These are phyloP conservation scores for Acronicta alni DNA, from an alignment of 2,888 invertebrate species.

Conservation along the genomic window DNA sequence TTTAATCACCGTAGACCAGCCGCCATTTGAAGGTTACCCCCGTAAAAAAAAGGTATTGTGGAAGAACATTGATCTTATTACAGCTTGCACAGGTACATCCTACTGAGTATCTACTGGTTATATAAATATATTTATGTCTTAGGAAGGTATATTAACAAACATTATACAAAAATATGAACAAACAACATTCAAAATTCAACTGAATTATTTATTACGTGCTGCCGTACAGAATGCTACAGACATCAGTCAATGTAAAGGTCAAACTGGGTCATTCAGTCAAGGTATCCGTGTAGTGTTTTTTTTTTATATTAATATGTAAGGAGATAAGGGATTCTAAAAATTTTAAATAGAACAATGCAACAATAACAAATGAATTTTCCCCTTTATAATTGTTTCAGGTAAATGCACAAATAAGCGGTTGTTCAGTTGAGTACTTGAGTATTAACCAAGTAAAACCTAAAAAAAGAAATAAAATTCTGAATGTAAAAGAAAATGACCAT, in stretches of 20 bases:
- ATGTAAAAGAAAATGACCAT: conserved; percentile 7
- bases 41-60: too few species aligned
- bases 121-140: too few species aligned
- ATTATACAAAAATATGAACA: conserved; percentile 27
- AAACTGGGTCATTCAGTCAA: conserved; percentile 24
- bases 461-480: too few species aligned
- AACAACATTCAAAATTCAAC: conserved; percentile 52
- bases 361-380: conserved; percentile 23
- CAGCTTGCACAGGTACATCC: too few species aligned
- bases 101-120: too few species aligned
- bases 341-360: too few species aligned
- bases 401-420: conserved; percentile 38
- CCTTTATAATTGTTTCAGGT: conserved; percentile 31
- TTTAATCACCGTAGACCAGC: too few species aligned
- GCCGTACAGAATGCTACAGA: conserved; percentile 23
- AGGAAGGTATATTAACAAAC: conserved; percentile 12
- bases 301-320: not conserved
- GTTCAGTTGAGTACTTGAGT: not conserved
- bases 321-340: too few species aligned
- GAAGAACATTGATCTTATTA: too few species aligned
- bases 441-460: too few species aligned
- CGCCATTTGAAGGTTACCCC: too few species aligned
- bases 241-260: conserved; percentile 31
- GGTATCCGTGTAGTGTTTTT: conserved; percentile 7
- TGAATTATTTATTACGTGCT: conserved; percentile 56